phyloP scores from a whole-genome alignment of 2,113 vertebrate genomes.

The Nettapus auritus region DNA sequence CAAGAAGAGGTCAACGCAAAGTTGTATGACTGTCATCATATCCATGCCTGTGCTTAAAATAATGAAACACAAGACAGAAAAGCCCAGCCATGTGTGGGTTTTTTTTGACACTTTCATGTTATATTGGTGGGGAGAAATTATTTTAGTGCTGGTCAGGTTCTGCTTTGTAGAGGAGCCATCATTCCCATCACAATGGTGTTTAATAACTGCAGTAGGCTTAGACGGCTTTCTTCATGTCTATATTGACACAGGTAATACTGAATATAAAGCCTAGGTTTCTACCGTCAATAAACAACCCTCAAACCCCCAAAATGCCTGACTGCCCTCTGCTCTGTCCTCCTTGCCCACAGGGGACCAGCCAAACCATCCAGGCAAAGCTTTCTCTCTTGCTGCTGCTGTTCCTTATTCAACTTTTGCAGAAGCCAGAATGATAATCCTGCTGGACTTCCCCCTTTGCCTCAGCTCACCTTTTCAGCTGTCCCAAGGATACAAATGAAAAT shows the following conservation, averaged over 20 bases:
- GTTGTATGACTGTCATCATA: not conserved
- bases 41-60: not conserved
- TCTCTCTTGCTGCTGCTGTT: not conserved
- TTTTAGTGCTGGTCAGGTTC: not conserved
- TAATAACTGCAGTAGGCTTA: not conserved
- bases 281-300: not conserved
- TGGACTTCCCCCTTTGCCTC: not conserved
- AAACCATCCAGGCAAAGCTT: accelerated
- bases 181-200: not conserved
- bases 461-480: conserved; percentile 24
- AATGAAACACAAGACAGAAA: not conserved
- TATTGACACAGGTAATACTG: not conserved
- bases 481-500: not conserved
- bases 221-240: not conserved
- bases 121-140: not conserved
- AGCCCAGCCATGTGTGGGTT: not conserved
- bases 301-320: not conserved
- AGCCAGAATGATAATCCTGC: not conserved
- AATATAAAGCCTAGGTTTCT: not conserved
- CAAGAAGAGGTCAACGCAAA: not conserved
- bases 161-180: accelerated
- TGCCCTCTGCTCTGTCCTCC: not conserved
- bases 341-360: not conserved
- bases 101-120: not conserved
- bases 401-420: not conserved